A percentile compares a stretch with the other conserved stretches of the same genome.
phyloP scores from a whole-genome alignment of 2,113 vertebrate genomes.

The Tragelaphus imberbis region DNA sequence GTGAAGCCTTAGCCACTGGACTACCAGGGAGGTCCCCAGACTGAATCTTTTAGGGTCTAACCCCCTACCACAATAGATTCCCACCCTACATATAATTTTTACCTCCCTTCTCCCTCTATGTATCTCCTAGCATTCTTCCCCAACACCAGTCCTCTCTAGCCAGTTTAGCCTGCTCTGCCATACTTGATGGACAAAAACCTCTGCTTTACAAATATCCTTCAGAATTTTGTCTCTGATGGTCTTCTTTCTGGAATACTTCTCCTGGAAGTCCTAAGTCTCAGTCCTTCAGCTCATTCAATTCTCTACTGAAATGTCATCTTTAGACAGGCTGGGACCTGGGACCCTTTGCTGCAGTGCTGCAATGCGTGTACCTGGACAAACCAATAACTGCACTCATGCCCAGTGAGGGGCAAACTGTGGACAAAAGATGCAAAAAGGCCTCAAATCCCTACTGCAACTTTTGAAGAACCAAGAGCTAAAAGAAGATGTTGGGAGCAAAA shows the following conservation, averaged over 20 bases:
- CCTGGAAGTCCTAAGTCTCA: background rate
- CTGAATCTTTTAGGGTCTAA: background rate
- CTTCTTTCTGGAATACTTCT: background rate
- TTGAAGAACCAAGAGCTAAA: background rate
- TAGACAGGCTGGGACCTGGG: background rate
- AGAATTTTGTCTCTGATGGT: background rate
- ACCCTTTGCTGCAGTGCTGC: background rate
- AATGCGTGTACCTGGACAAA: background rate
- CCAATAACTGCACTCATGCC: background rate
- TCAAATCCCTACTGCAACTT: background rate
- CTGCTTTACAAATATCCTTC: background rate
- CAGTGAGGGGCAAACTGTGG: background rate
- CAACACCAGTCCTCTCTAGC: background rate
- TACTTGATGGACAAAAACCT: background rate
- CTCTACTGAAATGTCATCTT: background rate
- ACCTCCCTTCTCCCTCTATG: background rate
- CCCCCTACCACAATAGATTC: background rate
- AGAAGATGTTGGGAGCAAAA: background rate
- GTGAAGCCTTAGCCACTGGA: background rate
- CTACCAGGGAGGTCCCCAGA: background rate
- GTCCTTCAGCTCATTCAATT: background rate
- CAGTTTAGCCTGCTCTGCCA: background rate
- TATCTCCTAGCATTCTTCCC: no score
- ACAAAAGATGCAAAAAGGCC: background rate
- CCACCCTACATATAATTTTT: background rate